Percentiles rank a stretch among this genome's conserved stretches.
Evolutionary conservation across 2,797 vertebrate genomes (phyloP).

Genomic region (Epinephelus awoara): DNA sequence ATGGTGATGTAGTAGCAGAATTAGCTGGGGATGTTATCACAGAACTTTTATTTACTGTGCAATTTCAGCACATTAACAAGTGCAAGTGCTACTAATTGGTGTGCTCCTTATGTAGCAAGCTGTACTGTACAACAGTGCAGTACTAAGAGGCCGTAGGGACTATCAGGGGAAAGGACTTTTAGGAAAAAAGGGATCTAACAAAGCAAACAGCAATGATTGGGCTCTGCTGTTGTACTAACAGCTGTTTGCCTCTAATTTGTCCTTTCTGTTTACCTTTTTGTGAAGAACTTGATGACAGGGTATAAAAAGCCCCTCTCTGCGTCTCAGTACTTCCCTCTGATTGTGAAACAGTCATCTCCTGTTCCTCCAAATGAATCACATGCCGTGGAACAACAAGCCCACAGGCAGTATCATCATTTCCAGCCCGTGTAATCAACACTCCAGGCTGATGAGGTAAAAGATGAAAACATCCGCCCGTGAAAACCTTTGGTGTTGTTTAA

Average conservation of each 20-base stretch:
- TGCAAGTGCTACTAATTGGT: slow-evolving; percentile 57
- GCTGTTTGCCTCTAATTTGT: slow-evolving; percentile 55
- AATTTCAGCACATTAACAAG: slow-evolving; percentile 63
- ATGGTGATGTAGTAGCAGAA: slow-evolving; percentile 49
- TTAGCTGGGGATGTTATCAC: slow-evolving; percentile 59
- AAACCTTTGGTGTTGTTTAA: slow-evolving; percentile 70
- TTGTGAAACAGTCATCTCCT: slow-evolving; percentile 64
- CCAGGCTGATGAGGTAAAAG: slow-evolving; percentile 72
- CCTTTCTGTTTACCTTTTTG: slow-evolving; percentile 61
- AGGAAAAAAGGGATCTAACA: slow-evolving; percentile 15
- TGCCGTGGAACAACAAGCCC: slow-evolving; percentile 65
- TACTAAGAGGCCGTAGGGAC: background rate
- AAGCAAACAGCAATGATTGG: slow-evolving; percentile 28
- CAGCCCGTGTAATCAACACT: slow-evolving; percentile 73
- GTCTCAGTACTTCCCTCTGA: slow-evolving; percentile 44
- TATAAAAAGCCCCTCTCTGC: slow-evolving; percentile 40
- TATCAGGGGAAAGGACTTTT: slow-evolving; percentile 5
- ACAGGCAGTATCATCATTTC: slow-evolving; percentile 62
- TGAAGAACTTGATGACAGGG: slow-evolving; percentile 53
- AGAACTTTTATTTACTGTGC: slow-evolving; percentile 70
- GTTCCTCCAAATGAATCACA: slow-evolving; percentile 66
- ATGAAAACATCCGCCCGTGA: slow-evolving; percentile 70
- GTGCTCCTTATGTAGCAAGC: slow-evolving; percentile 26
- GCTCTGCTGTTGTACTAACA: slow-evolving; percentile 25
- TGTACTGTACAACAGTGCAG: slow-evolving; percentile 12